Conservation (phyloP, 2,113 vertebrate genomes). For the Thalassoma bifasciatum region DNA sequence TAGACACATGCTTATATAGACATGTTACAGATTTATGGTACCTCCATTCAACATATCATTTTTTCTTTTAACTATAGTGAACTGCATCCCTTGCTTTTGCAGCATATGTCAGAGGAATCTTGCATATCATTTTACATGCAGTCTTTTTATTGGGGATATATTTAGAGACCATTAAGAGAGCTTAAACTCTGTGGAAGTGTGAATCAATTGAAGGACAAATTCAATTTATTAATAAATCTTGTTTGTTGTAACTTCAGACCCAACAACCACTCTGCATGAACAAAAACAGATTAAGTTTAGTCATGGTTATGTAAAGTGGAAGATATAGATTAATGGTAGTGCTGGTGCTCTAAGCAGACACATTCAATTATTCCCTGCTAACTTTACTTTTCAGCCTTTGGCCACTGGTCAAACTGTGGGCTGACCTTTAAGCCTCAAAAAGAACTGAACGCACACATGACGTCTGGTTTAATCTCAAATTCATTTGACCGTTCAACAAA, state of each 20-base stretch:
- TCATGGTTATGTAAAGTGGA: slow-evolving; percentile 34
- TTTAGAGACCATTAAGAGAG: slow-evolving; percentile 20
- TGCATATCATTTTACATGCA: slow-evolving; percentile 20
- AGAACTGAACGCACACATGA: neutral
- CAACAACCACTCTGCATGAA: slow-evolving; percentile 46
- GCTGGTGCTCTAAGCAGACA: slow-evolving; percentile 53
- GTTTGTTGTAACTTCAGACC: slow-evolving; percentile 15
- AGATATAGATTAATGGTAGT: slow-evolving; percentile 28
- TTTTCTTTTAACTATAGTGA: slow-evolving; percentile 18
- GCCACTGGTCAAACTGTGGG: slow-evolving; percentile 25
- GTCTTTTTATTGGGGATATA: slow-evolving; percentile 4
- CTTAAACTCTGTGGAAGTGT: slow-evolving; percentile 22
- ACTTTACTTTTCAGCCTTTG: slow-evolving; percentile 18
- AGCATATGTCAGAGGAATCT: slow-evolving; percentile 32
- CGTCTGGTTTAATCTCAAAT: slow-evolving; percentile 13
- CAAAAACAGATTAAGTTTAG: slow-evolving; percentile 27
- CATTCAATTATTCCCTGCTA: slow-evolving; percentile 43
- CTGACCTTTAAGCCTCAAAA: neutral
- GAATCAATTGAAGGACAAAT: slow-evolving; percentile 25
- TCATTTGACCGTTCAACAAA: neutral
- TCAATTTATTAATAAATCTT: slow-evolving; percentile 8
- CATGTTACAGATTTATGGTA: slow-evolving; percentile 27
- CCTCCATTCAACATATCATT: slow-evolving; percentile 41
- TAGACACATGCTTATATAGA: slow-evolving; percentile 46
- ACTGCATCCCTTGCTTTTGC: slow-evolving; percentile 31